A percentile compares a stretch with the other conserved stretches of the same genome.
Evolutionary conservation across 2,113 vertebrate species (phyloP).

Genomic region (Urocolius indicus): DNA sequence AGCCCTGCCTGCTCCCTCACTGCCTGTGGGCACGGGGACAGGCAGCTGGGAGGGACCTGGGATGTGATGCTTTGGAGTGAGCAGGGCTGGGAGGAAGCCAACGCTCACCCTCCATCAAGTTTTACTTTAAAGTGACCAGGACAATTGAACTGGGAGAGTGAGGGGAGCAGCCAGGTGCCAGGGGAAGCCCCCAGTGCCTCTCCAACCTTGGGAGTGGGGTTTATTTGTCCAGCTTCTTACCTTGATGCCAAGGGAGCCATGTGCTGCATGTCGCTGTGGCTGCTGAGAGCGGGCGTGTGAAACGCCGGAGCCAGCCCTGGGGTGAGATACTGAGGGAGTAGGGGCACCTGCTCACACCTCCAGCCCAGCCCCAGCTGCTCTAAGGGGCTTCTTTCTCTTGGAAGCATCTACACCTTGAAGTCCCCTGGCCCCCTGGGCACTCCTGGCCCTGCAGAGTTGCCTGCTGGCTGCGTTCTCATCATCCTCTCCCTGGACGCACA

Average conservation of each 20-base stretch:
- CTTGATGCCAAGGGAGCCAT: not conserved
- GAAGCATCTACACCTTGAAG: not conserved
- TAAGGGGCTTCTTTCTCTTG: not conserved
- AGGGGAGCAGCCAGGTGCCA: not conserved
- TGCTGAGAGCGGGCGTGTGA: rapidly evolving
- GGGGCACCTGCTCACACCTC: rapidly evolving
- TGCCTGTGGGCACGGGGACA: rapidly evolving
- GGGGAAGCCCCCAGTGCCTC: rapidly evolving
- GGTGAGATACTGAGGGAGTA: not conserved
- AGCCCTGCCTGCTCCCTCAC: not conserved
- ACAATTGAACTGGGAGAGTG: rapidly evolving
- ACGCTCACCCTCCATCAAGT: not conserved
- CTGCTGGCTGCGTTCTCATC: too few relatives aligned
- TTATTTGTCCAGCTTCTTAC: not conserved
- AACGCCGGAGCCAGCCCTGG: rapidly evolving
- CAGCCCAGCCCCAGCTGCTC: not conserved
- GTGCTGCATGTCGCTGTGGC: rapidly evolving
- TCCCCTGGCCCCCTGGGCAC: not conserved
- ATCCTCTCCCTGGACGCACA: not conserved
- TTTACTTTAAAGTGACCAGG: too few relatives aligned
- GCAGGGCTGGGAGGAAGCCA: not conserved
- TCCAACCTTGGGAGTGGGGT: rapidly evolving
- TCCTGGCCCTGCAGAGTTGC: not conserved
- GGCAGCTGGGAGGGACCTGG: not conserved
- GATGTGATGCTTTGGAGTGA: not conserved